Evolutionary conservation across 2,888 invertebrate genomes (phyloP).

Genomic region (Acronicta leporina): DNA sequence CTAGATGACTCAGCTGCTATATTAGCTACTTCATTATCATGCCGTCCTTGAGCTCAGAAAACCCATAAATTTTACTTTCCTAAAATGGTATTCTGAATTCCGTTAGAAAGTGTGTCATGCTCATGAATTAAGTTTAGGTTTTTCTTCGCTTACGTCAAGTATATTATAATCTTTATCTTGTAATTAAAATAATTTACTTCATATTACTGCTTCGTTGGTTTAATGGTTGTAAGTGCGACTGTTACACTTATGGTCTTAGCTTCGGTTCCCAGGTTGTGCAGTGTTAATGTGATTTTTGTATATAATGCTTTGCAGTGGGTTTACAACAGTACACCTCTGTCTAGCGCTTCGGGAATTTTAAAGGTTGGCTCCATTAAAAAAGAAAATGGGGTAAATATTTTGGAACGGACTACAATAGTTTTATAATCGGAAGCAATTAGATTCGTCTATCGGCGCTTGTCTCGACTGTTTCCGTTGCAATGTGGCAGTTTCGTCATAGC

Average conservation of each 20-base stretch:
- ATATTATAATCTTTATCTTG: too few relatives aligned
- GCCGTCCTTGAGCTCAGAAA: slow-evolving; percentile 38
- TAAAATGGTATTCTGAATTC: slow-evolving; percentile 13
- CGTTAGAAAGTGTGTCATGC: slow-evolving; percentile 27
- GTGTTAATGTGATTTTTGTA: too few relatives aligned
- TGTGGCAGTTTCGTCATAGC: slow-evolving; percentile 14
- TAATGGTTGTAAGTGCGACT: too few relatives aligned
- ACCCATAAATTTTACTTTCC: slow-evolving; percentile 22
- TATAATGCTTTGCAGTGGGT: too few relatives aligned
- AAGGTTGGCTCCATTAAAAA: background rate
- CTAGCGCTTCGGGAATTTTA: too few relatives aligned
- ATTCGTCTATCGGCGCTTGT: slow-evolving; percentile 21
- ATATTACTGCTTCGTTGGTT: too few relatives aligned
- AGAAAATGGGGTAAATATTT: background rate
- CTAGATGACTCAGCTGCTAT: slow-evolving; percentile 49
- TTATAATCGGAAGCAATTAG: slow-evolving; percentile 28
- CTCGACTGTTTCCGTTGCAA: slow-evolving; percentile 26
- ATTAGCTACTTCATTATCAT: slow-evolving; percentile 47
- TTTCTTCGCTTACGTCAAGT: background rate
- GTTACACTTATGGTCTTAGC: too few relatives aligned
- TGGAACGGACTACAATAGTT: slow-evolving; percentile 4
- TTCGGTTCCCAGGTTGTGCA: too few relatives aligned
- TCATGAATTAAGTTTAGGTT: slow-evolving; percentile 2
- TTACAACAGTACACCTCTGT: too few relatives aligned
- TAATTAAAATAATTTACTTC: too few relatives aligned